These are phyloP conservation scores for Psittacus erithacus DNA, from an alignment of 2,113 vertebrate genomes.

Conservation along the genomic window DNA sequence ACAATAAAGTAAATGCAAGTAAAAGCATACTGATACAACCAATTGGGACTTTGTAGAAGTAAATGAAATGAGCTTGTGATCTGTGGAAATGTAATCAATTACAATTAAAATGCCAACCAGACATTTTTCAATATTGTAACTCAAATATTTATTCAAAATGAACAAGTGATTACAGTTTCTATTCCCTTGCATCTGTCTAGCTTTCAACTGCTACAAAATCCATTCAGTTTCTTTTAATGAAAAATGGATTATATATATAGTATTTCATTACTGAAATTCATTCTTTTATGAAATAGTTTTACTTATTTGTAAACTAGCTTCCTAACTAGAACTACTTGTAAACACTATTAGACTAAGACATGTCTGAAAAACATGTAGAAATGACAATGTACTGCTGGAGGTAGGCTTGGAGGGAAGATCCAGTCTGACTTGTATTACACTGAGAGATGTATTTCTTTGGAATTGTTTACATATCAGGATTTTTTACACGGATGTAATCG, in stretches of 20 bases:
- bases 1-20: neutral
- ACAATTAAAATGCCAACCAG: constrained; percentile 1
- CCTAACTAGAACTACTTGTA: neutral
- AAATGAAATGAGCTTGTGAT: neutral
- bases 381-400: neutral
- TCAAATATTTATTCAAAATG: constrained; percentile 19
- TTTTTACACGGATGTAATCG: neutral
- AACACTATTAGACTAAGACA: neutral
- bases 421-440: neutral
- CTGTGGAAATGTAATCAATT: neutral
- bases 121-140: neutral
- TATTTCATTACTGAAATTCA: neutral
- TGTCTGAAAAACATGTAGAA: neutral
- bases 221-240: neutral
- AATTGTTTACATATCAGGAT: neutral
- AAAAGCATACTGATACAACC: neutral
- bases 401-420: neutral
- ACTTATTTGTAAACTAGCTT: neutral
- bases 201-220: neutral
- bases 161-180: neutral
- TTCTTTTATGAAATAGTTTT: neutral
- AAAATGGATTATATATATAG: neutral
- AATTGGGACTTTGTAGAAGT: neutral
- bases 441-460: neutral
- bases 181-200: neutral